Percentiles rank a stretch among this genome's conserved stretches.
Conservation (phyloP, 2,888 invertebrate species). For the Nowickia ferox region DNA sequence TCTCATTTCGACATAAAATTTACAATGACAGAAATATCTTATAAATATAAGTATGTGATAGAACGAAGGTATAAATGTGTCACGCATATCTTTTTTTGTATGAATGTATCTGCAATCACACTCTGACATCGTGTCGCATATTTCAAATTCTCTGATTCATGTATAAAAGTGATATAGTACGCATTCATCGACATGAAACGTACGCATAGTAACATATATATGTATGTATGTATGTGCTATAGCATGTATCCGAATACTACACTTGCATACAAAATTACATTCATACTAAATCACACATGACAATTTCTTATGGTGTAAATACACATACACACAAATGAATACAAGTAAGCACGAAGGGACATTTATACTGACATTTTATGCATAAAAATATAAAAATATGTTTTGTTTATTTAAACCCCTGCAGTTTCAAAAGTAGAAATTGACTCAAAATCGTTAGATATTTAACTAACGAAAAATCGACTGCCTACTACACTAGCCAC, state of each 20-base stretch:
- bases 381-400: constrained; percentile 39
- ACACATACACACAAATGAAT: not conserved
- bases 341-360: constrained; percentile 10
- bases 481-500: too few relatives aligned
- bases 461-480: too few relatives aligned
- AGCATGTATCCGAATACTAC: constrained; percentile 47
- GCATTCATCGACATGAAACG: constrained; percentile 2
- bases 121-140: constrained; percentile 44
- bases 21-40: too few relatives aligned
- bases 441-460: too few relatives aligned
- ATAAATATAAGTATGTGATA: not conserved
- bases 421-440: too few relatives aligned
- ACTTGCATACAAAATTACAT: constrained; percentile 24
- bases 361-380: constrained; percentile 15
- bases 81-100: constrained; percentile 1
- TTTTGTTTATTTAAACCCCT: constrained; percentile 35
- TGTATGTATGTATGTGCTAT: constrained; percentile 37
- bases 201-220: constrained; percentile 19
- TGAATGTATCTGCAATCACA: not conserved
- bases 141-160: constrained; percentile 45
- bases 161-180: constrained; percentile 31
- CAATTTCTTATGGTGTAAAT: not conserved
- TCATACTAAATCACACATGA: not conserved
- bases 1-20: too few relatives aligned
- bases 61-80: not conserved